phyloP scores from a whole-genome alignment of 2,888 invertebrate species.

The Chydorus sphaericus region DNA sequence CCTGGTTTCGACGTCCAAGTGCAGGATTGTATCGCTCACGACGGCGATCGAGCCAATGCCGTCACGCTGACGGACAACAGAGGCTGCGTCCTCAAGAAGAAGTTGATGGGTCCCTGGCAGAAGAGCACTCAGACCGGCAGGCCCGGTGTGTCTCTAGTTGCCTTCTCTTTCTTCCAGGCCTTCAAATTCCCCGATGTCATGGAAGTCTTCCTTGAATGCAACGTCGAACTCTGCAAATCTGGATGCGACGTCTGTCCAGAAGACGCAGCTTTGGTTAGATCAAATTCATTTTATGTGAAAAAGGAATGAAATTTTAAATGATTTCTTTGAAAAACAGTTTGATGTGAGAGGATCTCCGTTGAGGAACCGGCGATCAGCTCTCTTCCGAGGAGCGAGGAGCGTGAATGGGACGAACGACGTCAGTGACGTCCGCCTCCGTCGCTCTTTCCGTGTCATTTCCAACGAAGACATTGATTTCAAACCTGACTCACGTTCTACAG shows the following conservation, averaged over 20 bases:
- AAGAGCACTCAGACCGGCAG: constrained; percentile 59
- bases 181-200: constrained; percentile 67
- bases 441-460: constrained; percentile 49
- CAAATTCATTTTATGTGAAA: background rate
- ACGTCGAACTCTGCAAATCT: constrained; percentile 64
- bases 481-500: constrained; percentile 15
- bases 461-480: constrained; percentile 42
- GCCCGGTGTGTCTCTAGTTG: constrained; percentile 55
- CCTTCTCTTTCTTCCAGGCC: constrained; percentile 51
- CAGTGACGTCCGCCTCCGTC: constrained; percentile 46
- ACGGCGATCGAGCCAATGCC: constrained; percentile 46
- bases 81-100: constrained; percentile 63
- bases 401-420: constrained; percentile 1
- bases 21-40: constrained; percentile 58
- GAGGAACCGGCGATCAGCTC: too few relatives aligned
- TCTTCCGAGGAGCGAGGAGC: too few relatives aligned
- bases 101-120: constrained; percentile 66
- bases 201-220: constrained; percentile 66
- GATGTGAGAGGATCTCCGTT: constrained; percentile 22
- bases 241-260: constrained; percentile 55
- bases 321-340: background rate
- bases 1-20: constrained; percentile 58
- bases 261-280: constrained; percentile 14
- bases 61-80: constrained; percentile 55
- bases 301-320: background rate